Conservation (phyloP, 2,113 vertebrate species). For the Electrona antarctica region DNA sequence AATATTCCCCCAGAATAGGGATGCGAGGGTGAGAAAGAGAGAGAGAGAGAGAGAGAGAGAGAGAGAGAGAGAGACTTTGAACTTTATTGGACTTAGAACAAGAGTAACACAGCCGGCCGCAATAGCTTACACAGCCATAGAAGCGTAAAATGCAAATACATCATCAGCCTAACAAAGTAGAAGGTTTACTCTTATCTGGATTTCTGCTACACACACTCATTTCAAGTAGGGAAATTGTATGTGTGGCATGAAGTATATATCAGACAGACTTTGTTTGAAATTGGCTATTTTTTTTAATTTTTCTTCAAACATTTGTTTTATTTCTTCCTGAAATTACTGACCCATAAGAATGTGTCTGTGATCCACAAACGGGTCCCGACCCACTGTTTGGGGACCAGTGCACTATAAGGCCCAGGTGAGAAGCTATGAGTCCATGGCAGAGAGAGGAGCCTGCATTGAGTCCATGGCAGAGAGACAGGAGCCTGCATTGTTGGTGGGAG, state of each 20-base stretch:
- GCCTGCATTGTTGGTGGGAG: conserved; percentile 53
- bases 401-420: background rate
- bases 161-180: conserved; percentile 35
- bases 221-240: conserved; percentile 35
- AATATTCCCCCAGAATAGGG: too few relatives aligned
- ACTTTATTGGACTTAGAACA: background rate
- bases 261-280: conserved; percentile 53
- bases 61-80: too few relatives aligned
- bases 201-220: conserved; percentile 22
- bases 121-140: conserved; percentile 40
- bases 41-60: too few relatives aligned
- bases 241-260: conserved; percentile 30
- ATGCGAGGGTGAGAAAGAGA: too few relatives aligned
- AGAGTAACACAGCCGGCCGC: background rate
- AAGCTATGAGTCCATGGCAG: background rate
- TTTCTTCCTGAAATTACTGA: too few relatives aligned
- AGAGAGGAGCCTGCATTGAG: background rate
- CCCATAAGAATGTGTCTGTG: too few relatives aligned
- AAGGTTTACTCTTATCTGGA: conserved; percentile 50
- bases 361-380: too few relatives aligned
- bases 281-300: too few relatives aligned
- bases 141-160: conserved; percentile 34
- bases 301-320: too few relatives aligned
- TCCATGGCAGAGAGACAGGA: conserved; percentile 31
- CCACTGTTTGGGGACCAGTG: too few relatives aligned